phyloP scores from a whole-genome alignment of 2,797 vertebrate species.

The Crypturellus tataupa region DNA sequence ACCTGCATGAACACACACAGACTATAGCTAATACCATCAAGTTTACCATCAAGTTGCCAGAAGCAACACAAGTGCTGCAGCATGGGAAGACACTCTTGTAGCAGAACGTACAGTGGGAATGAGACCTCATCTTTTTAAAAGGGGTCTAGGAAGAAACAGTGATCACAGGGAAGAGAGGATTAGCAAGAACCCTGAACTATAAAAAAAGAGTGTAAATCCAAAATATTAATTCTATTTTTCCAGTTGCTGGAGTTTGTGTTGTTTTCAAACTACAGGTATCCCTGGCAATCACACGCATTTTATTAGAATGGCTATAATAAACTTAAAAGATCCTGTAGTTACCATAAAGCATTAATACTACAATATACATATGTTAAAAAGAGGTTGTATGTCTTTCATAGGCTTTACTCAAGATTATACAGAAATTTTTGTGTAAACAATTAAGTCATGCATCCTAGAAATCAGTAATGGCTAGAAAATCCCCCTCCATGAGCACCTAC shows the following conservation, averaged over 20 bases:
- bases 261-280: background rate
- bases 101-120: background rate
- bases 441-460: background rate
- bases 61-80: background rate
- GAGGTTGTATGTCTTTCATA: background rate
- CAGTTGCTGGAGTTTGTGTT: background rate
- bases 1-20: accelerated
- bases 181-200: background rate
- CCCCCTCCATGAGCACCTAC: background rate
- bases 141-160: background rate
- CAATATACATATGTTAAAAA: background rate
- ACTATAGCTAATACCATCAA: background rate
- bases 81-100: background rate
- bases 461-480: background rate
- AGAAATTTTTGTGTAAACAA: background rate
- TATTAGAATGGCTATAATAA: background rate
- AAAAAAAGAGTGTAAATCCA: accelerated
- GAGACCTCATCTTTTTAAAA: background rate
- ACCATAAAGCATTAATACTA: background rate
- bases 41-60: background rate
- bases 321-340: background rate
- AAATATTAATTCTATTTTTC: background rate
- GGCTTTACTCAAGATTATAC: background rate
- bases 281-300: background rate
- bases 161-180: background rate